Evolutionary conservation across 2,888 invertebrate genomes (phyloP), one percentile per base, ranked within the genome.

Genomic region (Lasioglossum morio): DNA sequence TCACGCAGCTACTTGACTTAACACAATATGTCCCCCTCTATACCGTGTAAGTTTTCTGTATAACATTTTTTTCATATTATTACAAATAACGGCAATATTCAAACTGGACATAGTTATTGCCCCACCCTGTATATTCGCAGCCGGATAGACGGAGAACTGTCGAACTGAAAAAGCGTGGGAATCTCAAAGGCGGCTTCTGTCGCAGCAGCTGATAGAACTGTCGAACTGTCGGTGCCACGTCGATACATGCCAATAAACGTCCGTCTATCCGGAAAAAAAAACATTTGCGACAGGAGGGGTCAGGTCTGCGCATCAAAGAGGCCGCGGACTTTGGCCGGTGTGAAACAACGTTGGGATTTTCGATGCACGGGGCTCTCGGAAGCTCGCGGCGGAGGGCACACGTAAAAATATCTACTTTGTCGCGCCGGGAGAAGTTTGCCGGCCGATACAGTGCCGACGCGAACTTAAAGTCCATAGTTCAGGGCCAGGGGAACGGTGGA

Each of bases 391-490:
- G 66, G 7, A n/a, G 12, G 23, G n/a, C 16, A 8, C 27, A 48
- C 46, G 34, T 82, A 84, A 82, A 77, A 86, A 82, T 75, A 81
- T 66, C 86, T 66, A 46, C 84, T 69, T 77, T 74, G 69, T 48
- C n/a, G 70, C 34, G 10, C n/a, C n/a, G 53, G 53, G 10, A 69
- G 27, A 77, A 79, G 69, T 84, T 77, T 73, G 30, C 57, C 48
- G 43, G 34, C 63, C 70, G 70, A 37, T 46, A 57, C 79, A 43
- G 60, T 12, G n/a, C 46, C 78, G 75, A 74, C 60, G 34, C 63
- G 82, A 78, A 78, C 37, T 82, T 37, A 76, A 85, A 83, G 83
- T 85, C 83, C 79, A 83, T 72, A 83, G 85, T 85, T 85, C 85
- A 83, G 79, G 85, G 85, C 75, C 85, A 27, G 73, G 27, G 48